These are phyloP conservation scores for Calvadosia cruxmelitensis DNA, from an alignment of 30 jellyfish, hydroid and myxozoan species.

Conservation along the genomic window DNA sequence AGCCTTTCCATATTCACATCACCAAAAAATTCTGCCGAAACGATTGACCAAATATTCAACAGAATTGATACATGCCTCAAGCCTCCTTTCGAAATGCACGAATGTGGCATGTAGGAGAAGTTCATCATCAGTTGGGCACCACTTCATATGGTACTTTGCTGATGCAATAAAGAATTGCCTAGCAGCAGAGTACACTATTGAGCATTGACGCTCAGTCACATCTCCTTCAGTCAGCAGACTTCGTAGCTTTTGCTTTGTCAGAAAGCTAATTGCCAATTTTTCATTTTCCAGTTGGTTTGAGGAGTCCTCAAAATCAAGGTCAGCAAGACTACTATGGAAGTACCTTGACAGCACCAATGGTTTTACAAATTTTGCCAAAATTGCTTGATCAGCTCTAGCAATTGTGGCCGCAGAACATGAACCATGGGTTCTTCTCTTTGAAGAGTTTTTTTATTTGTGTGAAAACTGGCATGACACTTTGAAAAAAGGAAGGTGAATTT, in stretches of 20 bases:
- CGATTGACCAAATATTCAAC: not conserved
- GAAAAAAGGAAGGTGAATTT: not conserved
- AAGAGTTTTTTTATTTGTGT: no score
- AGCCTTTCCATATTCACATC: not conserved
- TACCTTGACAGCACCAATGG: not conserved
- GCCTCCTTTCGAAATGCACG: not conserved
- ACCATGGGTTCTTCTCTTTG: not conserved
- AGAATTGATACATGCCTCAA: not conserved
- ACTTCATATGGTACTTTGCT: not conserved
- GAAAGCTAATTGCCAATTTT: not conserved
- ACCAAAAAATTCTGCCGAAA: no score
- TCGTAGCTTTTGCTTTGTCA: not conserved
- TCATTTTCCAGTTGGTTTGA: not conserved
- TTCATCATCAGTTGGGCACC: not conserved
- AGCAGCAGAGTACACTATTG: no score
- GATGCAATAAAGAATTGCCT: not conserved
- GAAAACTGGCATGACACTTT: no score
- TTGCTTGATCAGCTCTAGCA: not conserved
- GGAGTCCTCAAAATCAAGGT: not conserved
- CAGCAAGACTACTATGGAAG: not conserved
- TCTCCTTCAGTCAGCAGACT: not conserved
- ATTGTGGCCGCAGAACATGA: not conserved
- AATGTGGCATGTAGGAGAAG: not conserved
- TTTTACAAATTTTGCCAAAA: not conserved
- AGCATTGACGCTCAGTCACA: not conserved